A percentile compares a stretch with the other conserved stretches of the same genome.
Conservation (phyloP, 1,140 invertebrate species). For the Gryon sp. region DNA sequence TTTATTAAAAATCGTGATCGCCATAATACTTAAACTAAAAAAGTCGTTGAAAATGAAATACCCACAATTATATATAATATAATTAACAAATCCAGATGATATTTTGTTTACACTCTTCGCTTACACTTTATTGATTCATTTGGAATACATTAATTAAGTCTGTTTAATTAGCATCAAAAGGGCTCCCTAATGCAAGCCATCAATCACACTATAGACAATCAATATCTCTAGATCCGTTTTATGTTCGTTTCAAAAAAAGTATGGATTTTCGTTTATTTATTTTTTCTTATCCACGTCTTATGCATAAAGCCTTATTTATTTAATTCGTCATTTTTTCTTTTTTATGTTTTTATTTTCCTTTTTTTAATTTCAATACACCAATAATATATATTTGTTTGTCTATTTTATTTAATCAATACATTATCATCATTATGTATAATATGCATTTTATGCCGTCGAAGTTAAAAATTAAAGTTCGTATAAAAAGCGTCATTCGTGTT, state of each 20-base stretch:
- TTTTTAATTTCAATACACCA: conserved; percentile 37
- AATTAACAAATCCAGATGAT: conserved; percentile 45
- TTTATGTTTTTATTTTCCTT: no score
- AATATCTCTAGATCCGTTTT: conserved; percentile 67
- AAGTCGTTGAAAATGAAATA: conserved; percentile 20
- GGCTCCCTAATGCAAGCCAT: conserved; percentile 74
- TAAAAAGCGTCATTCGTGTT: conserved; percentile 78
- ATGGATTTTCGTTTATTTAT: conserved; percentile 33
- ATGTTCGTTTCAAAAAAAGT: conserved; percentile 31
- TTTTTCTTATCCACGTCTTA: conserved; percentile 16
- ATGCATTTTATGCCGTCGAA: conserved; percentile 73
- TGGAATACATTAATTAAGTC: conserved; percentile 80
- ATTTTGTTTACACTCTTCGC: conserved; percentile 76
- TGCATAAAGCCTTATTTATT: conserved; percentile 49
- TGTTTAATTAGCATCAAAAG: conserved; percentile 78
- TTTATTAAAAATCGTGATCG: conserved; percentile 29
- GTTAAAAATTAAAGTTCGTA: conserved; percentile 79
- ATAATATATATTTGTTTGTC: conserved; percentile 55
- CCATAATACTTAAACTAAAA: conserved; percentile 22
- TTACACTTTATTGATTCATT: conserved; percentile 80
- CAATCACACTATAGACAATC: conserved; percentile 79
- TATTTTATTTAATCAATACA: conserved; percentile 57
- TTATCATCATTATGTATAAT: conserved; percentile 70
- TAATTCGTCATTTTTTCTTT: conserved; percentile 52
- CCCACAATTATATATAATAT: conserved; percentile 30